Percentiles rank a stretch among this genome's conserved stretches.
Evolutionary conservation across 2,797 vertebrate species (phyloP).

Genomic region (Borostomias antarcticus): DNA sequence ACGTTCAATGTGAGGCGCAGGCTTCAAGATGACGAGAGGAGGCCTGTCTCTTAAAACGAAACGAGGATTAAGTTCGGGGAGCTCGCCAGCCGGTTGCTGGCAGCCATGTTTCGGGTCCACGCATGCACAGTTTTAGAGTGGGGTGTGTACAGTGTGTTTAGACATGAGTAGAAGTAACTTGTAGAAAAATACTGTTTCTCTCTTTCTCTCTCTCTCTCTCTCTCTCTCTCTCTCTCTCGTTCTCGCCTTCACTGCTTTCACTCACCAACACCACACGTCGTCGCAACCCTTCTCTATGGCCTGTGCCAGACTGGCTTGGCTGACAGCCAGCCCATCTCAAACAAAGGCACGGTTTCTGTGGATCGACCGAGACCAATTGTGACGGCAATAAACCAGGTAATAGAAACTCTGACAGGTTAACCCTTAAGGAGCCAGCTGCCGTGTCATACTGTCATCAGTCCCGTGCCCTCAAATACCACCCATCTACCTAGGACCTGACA

Average conservation of each 20-base stretch:
- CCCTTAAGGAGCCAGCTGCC: neutral
- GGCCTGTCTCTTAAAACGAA: constrained; percentile 50
- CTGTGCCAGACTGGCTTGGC: neutral
- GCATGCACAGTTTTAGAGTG: neutral
- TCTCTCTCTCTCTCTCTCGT: neutral
- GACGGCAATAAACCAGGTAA: constrained; percentile 12
- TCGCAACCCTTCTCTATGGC: neutral
- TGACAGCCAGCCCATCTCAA: constrained; percentile 1
- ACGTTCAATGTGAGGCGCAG: constrained; percentile 45
- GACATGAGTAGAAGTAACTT: neutral
- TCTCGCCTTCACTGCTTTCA: neutral
- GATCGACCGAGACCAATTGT: neutral
- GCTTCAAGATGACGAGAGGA: constrained; percentile 51
- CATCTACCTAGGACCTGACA: no score
- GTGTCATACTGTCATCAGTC: no score
- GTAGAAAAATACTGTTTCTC: constrained; percentile 18
- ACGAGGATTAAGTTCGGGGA: constrained; percentile 38
- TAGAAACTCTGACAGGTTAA: constrained; percentile 7
- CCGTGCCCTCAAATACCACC: no score
- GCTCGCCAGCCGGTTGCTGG: constrained; percentile 37
- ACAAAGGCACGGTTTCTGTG: constrained; percentile 1
- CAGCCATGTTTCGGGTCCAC: neutral
- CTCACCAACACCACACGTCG: neutral
- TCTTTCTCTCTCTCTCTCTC: neutral
- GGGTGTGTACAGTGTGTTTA: no score